Conservation (phyloP, 2,888 invertebrate species). For the Metellina segmentata region DNA sequence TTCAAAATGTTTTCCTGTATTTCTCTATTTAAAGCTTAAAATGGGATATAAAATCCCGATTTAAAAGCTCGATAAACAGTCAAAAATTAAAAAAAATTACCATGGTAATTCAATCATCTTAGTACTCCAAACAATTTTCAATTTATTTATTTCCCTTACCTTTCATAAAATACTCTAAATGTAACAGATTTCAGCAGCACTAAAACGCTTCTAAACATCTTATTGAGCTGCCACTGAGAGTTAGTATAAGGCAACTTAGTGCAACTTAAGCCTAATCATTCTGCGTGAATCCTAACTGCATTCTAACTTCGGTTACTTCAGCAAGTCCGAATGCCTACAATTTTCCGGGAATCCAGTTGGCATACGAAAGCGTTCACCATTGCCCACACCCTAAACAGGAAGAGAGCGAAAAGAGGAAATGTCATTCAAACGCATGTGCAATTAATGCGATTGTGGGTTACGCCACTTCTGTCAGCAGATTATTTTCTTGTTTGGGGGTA, state of each 20-base stretch:
- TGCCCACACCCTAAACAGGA: constrained; percentile 48
- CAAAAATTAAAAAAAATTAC: too few relatives aligned
- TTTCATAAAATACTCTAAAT: too few relatives aligned
- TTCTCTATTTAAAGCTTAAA: too few relatives aligned
- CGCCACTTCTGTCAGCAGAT: constrained; percentile 11
- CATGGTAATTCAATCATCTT: too few relatives aligned
- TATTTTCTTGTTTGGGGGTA: constrained; percentile 37
- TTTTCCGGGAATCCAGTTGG: background rate
- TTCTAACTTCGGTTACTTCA: background rate
- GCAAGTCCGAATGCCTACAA: background rate
- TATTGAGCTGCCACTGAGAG: too few relatives aligned
- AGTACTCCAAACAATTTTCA: too few relatives aligned
- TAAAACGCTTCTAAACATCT: too few relatives aligned
- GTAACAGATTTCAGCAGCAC: too few relatives aligned
- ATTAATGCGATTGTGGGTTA: constrained; percentile 52
- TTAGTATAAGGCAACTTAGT: background rate
- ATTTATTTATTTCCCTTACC: too few relatives aligned
- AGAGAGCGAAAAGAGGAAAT: constrained; percentile 31
- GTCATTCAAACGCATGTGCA: constrained; percentile 57
- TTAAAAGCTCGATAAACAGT: too few relatives aligned
- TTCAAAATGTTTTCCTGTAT: too few relatives aligned
- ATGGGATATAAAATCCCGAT: too few relatives aligned
- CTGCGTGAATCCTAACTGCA: background rate
- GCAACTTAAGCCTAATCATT: background rate
- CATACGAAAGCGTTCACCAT: background rate